These are phyloP conservation scores for Brachypterus glaber DNA, from an alignment of 2,888 invertebrate species.

Conservation along the genomic window DNA sequence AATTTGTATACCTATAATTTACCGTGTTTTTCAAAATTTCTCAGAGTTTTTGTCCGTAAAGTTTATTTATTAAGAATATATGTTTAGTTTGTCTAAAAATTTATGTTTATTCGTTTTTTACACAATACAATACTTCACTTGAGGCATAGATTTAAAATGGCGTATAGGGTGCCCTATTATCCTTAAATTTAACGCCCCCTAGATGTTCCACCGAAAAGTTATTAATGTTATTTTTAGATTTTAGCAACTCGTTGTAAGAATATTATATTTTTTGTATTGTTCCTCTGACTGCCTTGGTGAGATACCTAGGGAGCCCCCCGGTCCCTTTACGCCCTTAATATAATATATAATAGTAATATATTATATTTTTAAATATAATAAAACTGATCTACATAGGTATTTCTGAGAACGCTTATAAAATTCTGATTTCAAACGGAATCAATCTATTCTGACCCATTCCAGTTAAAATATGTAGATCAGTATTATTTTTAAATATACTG, in stretches of 20 bases:
- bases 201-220: too few relatives aligned
- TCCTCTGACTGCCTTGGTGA: slow-evolving; percentile 31
- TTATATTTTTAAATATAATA: too few relatives aligned
- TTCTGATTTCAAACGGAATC: too few relatives aligned
- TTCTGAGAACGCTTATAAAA: too few relatives aligned
- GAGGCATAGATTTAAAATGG: slow-evolving; percentile 7
- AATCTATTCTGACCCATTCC: too few relatives aligned
- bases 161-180: slow-evolving; percentile 13
- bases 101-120: slow-evolving; percentile 38
- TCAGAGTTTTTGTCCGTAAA: too few relatives aligned
- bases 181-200: slow-evolving; percentile 30
- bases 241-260: slow-evolving; percentile 35
- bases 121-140: slow-evolving; percentile 23
- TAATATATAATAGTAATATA: too few relatives aligned
- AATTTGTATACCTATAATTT: too few relatives aligned
- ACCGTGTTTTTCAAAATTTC: too few relatives aligned
- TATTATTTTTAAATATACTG: too few relatives aligned
- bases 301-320: slow-evolving; percentile 20
- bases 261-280: slow-evolving; percentile 39
- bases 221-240: slow-evolving; percentile 36
- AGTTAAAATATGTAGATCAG: too few relatives aligned
- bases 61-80: slow-evolving; percentile 35
- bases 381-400: too few relatives aligned
- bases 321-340: slow-evolving; percentile 1
- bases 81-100: slow-evolving; percentile 31